Percentiles rank a stretch among this genome's conserved stretches.
Conservation (phyloP, 2,888 invertebrate species). For the Brachyptera putata region DNA sequence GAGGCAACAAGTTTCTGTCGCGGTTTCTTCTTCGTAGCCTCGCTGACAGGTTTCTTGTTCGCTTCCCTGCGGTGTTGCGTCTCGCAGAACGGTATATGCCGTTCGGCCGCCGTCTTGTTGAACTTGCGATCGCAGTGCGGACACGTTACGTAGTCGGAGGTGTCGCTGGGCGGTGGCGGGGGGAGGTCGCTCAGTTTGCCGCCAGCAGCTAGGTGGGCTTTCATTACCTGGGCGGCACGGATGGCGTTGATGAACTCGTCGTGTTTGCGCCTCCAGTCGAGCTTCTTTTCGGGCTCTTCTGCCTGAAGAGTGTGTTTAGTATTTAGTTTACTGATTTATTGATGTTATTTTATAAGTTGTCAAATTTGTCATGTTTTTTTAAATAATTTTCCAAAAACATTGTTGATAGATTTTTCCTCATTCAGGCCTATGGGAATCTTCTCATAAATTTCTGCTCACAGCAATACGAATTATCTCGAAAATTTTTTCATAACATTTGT, state of each 20-base stretch:
- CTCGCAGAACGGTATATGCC: conserved; percentile 40
- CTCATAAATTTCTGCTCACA: too few species aligned
- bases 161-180: conserved; percentile 84
- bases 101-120: conserved; percentile 75
- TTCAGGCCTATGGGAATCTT: too few species aligned
- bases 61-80: neutral
- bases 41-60: neutral
- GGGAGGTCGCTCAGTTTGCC: conserved; percentile 84
- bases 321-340: too few species aligned
- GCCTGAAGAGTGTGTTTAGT: too few species aligned
- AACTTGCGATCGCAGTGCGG: conserved; percentile 85
- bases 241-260: conserved; percentile 90
- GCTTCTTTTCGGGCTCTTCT: too few species aligned
- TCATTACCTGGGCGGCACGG: conserved; percentile 81
- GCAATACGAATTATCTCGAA: too few species aligned
- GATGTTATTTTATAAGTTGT: too few species aligned
- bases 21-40: too few species aligned
- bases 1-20: neutral
- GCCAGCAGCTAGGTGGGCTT: conserved; percentile 73
- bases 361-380: too few species aligned
- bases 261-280: conserved; percentile 89
- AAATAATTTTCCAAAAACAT: too few species aligned
- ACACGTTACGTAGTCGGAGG: conserved; percentile 85
- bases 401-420: too few species aligned
- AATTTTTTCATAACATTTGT: too few species aligned